phyloP scores from a whole-genome alignment of 2,888 invertebrate species.

The Nomada ruficornis region DNA sequence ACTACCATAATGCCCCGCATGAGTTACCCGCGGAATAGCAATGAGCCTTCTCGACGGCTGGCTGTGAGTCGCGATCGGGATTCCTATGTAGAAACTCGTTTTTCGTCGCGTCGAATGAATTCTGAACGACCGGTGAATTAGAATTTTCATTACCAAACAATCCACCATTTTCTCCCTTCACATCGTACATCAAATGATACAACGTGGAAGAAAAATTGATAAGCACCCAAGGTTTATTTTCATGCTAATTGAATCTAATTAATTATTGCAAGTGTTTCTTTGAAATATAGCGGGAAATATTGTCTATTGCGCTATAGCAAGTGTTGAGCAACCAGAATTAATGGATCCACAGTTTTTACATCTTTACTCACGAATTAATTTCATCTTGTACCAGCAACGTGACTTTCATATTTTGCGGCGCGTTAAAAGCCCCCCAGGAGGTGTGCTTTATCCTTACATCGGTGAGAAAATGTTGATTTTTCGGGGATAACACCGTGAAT shows the following conservation, averaged over 20 bases:
- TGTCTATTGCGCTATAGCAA: neutral
- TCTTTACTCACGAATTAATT: constrained; percentile 27
- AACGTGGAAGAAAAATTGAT: too few relatives aligned
- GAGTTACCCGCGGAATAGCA: constrained; percentile 81
- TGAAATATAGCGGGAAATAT: too few relatives aligned
- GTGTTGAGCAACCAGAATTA: neutral
- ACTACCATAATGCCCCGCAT: constrained; percentile 76
- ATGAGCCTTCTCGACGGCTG: constrained; percentile 72
- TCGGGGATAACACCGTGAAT: constrained; percentile 19
- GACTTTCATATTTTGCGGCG: constrained; percentile 17
- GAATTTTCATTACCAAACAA: neutral
- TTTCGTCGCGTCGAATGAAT: constrained; percentile 23
- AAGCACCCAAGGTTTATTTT: neutral
- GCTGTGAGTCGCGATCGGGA: constrained; percentile 48
- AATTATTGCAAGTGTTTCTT: too few relatives aligned
- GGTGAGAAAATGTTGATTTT: constrained; percentile 35
- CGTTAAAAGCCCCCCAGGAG: neutral
- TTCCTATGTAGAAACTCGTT: constrained; percentile 46
- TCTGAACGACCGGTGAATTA: constrained; percentile 2
- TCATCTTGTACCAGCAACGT: constrained; percentile 7
- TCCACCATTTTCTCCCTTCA: neutral
- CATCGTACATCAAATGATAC: neutral
- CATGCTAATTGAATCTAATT: neutral
- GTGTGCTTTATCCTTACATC: constrained; percentile 28
- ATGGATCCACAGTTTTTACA: constrained; percentile 8